A percentile compares a stretch with the other conserved stretches of the same genome.
phyloP scores from a whole-genome alignment of 2,113 vertebrate species.

The Tragelaphus buxtoni region DNA sequence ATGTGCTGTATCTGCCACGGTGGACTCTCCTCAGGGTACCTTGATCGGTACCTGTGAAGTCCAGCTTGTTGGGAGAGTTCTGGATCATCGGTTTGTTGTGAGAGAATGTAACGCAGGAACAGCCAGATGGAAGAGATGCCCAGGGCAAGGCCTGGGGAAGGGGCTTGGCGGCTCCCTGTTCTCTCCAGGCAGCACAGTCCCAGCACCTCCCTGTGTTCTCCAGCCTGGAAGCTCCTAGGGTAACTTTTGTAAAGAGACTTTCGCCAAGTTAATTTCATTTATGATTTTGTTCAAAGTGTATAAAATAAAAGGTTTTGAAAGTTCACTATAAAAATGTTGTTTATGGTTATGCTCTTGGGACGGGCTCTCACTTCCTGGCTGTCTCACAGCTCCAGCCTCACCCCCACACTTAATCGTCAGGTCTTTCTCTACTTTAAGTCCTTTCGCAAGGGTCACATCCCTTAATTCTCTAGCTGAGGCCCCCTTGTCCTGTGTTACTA shows the following conservation, averaged over 20 bases:
- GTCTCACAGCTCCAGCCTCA: not conserved
- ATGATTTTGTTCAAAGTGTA: slow-evolving; percentile 3
- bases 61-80: not conserved
- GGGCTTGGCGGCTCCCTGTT: not conserved
- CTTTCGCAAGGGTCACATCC: not conserved
- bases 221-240: not conserved
- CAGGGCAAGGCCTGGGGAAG: not conserved
- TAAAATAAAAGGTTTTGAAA: slow-evolving; percentile 1
- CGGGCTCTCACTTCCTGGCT: not conserved
- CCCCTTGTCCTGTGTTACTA: not conserved
- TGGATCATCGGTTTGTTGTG: not conserved
- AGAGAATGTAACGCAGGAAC: not conserved
- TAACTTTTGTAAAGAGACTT: not conserved
- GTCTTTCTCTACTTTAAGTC: not conserved
- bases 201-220: not conserved
- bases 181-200: not conserved
- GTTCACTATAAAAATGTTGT: not conserved
- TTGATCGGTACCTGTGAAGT: not conserved
- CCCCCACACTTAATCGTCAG: not conserved
- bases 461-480: not conserved
- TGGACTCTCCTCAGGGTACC: not conserved
- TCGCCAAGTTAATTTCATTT: not conserved
- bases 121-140: not conserved
- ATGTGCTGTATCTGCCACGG: not conserved
- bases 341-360: not conserved